These are phyloP conservation scores for Zonotrichia leucophrys DNA, from an alignment of 2,113 vertebrate genomes.

Conservation along the genomic window DNA sequence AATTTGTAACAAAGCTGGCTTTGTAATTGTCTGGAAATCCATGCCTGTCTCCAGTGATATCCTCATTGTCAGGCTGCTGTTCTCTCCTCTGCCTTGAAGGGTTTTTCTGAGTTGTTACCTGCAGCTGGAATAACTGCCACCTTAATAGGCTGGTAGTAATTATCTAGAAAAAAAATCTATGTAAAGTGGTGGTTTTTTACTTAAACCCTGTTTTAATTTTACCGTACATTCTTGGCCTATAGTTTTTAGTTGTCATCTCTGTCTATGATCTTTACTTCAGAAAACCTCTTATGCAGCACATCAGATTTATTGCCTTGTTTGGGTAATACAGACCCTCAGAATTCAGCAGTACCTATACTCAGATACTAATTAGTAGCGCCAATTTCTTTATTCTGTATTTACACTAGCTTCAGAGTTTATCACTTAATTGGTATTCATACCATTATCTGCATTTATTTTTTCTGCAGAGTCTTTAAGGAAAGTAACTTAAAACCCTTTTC, in stretches of 20 bases:
- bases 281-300: neutral
- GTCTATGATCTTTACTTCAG: neutral
- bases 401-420: neutral
- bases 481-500: neutral
- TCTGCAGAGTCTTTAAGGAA: neutral
- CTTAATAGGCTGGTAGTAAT: neutral
- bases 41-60: neutral
- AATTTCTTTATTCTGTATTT: neutral
- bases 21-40: constrained; percentile 30
- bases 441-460: neutral
- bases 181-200: neutral
- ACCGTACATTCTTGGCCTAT: neutral
- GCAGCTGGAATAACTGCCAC: neutral
- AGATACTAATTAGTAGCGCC: neutral
- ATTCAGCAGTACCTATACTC: neutral
- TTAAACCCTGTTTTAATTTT: neutral
- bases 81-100: neutral
- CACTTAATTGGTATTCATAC: neutral
- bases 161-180: neutral
- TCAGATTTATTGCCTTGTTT: neutral
- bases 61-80: neutral
- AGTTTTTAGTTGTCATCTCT: neutral
- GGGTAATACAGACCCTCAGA: neutral
- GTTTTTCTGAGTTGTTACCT: neutral
- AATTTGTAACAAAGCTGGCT: neutral